phyloP scores from a whole-genome alignment of 2,113 vertebrate genomes.

The Cynoglossus semilaevis region DNA sequence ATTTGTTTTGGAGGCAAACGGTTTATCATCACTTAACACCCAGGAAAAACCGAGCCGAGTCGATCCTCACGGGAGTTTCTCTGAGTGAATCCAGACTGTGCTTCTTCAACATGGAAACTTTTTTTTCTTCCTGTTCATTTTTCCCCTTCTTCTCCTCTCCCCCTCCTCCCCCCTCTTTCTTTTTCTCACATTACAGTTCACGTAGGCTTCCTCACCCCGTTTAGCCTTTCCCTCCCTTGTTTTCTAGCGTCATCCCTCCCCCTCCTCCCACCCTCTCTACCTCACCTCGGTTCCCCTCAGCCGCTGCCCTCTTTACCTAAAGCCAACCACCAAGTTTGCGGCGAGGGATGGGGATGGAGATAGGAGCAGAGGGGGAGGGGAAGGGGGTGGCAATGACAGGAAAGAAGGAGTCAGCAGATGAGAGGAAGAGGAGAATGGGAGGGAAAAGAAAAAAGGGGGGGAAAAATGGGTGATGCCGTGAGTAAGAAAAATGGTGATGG shows the following conservation, averaged over 20 bases:
- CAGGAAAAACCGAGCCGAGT: slow-evolving; percentile 44
- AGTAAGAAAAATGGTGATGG: slow-evolving; percentile 23
- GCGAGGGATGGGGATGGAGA: neutral
- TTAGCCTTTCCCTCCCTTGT: slow-evolving; percentile 20
- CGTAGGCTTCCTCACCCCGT: slow-evolving; percentile 44
- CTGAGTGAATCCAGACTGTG: slow-evolving; percentile 64
- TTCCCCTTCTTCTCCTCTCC: slow-evolving; percentile 15
- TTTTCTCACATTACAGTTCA: slow-evolving; percentile 37
- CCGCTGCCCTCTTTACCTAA: slow-evolving; percentile 35
- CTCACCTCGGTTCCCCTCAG: slow-evolving; percentile 43
- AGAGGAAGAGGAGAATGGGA: neutral
- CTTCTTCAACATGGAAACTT: slow-evolving; percentile 57
- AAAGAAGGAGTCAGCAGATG: neutral
- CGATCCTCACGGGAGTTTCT: slow-evolving; percentile 53
- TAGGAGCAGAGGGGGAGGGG: neutral
- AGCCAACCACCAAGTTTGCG: slow-evolving; percentile 29
- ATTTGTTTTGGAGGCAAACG: slow-evolving; percentile 60
- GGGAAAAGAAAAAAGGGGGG: slow-evolving; percentile 1
- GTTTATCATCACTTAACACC: slow-evolving; percentile 61
- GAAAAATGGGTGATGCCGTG: slow-evolving; percentile 10
- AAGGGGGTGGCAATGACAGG: neutral
- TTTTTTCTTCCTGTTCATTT: slow-evolving; percentile 32
- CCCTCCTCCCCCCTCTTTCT: slow-evolving; percentile 3
- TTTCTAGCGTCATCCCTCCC: slow-evolving; percentile 4
- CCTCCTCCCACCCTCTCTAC: slow-evolving; percentile 5